phyloP scores from a whole-genome alignment of 2,113 vertebrate genomes.

The Spermophilus dauricus region DNA sequence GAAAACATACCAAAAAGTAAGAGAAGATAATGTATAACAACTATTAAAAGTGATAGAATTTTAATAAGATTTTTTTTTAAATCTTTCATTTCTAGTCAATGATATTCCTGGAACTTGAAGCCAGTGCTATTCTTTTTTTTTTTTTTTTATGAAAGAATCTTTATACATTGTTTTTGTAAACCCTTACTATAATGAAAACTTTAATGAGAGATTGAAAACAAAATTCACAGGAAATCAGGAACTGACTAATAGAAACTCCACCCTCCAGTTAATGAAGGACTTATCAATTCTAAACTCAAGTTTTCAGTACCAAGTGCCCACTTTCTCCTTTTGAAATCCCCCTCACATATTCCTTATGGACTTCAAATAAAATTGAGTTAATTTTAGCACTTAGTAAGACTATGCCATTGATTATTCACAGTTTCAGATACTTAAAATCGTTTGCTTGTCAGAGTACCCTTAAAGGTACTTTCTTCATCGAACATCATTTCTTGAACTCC shows the following conservation, averaged over 20 bases:
- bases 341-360: neutral
- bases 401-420: neutral
- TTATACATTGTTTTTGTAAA: neutral
- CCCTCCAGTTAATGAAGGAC: neutral
- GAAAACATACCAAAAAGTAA: conserved; percentile 42
- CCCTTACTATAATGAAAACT: neutral
- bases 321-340: neutral
- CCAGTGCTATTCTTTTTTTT: neutral
- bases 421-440: neutral
- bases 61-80: neutral
- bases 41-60: conserved; percentile 53
- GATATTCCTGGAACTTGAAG: neutral
- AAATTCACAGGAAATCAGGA: conserved; percentile 4
- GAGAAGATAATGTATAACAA: neutral
- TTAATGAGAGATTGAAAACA: neutral
- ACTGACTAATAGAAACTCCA: neutral
- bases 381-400: neutral
- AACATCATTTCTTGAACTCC: neutral
- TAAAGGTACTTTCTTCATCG: neutral
- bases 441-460: neutral
- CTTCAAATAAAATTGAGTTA: neutral
- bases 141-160: neutral
- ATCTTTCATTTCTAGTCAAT: neutral
- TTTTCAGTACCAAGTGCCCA: neutral
- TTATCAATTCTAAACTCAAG: neutral